phyloP scores from a whole-genome alignment of 2,797 vertebrate genomes.

The Furcifer pardalis region DNA sequence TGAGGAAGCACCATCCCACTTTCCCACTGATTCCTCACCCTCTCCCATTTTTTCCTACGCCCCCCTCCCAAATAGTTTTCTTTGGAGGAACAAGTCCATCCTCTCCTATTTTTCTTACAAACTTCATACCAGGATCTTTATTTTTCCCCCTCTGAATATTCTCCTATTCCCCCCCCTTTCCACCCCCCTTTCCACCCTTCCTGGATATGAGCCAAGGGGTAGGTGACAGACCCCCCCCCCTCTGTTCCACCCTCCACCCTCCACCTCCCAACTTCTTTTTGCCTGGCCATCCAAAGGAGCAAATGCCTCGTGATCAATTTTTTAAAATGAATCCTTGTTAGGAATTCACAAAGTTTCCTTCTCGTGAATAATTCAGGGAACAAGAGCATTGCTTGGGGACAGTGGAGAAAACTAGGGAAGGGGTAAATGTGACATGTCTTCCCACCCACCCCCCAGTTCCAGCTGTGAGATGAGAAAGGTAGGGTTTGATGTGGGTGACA shows the following conservation, averaged over 20 bases:
- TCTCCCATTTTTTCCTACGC: accelerated
- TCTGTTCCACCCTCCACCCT: too few relatives aligned
- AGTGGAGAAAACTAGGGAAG: background rate
- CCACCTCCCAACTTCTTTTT: background rate
- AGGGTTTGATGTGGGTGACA: background rate
- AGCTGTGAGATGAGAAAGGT: too few relatives aligned
- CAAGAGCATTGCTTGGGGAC: background rate
- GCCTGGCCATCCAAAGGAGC: background rate
- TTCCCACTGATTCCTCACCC: background rate
- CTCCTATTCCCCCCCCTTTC: background rate
- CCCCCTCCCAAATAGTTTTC: too few relatives aligned
- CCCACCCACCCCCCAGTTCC: background rate
- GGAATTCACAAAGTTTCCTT: slow-evolving; percentile 24
- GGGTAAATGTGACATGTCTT: background rate
- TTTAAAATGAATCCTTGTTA: slow-evolving; percentile 22
- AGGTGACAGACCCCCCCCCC: background rate
- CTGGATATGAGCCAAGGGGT: background rate
- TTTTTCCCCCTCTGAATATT: too few relatives aligned
- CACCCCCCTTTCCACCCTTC: background rate
- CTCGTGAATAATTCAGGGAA: slow-evolving; percentile 14
- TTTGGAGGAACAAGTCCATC: background rate
- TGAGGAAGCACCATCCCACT: too few relatives aligned
- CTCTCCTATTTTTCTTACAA: background rate
- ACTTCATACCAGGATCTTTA: background rate
- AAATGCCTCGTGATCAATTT: slow-evolving; percentile 7